Evolutionary conservation across 2,888 invertebrate species (phyloP), one percentile per base, ranked within the genome.

Genomic region (Ennomos erosarius): DNA sequence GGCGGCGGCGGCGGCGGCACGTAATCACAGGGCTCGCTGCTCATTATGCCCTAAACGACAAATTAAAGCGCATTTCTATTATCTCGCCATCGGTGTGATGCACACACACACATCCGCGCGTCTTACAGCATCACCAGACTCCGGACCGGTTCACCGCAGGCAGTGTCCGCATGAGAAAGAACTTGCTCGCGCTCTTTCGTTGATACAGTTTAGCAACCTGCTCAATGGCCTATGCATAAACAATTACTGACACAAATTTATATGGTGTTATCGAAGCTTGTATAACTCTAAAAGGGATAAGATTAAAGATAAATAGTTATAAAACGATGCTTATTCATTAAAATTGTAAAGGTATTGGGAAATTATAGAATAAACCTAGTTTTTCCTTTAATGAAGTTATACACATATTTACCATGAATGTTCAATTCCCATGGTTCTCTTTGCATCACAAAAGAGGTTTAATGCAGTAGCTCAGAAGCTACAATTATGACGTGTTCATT

Each of bases 21-120:
- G 81, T 94, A 93, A 94, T 94, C 92, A 93, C 93, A 93, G 93
- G 90, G 88, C 91, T 72, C 77, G 79, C 78, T 81, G n/a, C 88
- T 92, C 90, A 93, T 93, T 92, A 91, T 90, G 81, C 87, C 87
- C 88, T 91, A 92, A 92, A 92, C 91, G 91, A 92, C 91, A 92
- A 92, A 91, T 92, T 92, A 92, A 92, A 90, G 86, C 88, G 90
- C 88, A 84, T 90, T 92, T 91, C 91, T 91, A 91, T 91, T 91
- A 92, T 90, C 90, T 86, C 84, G 69, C 87, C 86, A 85, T 87
- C 85, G 84, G 83, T 85, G 81, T 86, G 84, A 84, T 82, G 79
- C 78, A 78, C 76, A 74, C 76, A 74, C 76, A 65, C 72, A 62
- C 54, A 42, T 52, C 34, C 50, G 46, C 48, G 16, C 43, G 26